Conservation (phyloP, 1,140 invertebrate genomes). For the Pemphigus obesinymphae region DNA sequence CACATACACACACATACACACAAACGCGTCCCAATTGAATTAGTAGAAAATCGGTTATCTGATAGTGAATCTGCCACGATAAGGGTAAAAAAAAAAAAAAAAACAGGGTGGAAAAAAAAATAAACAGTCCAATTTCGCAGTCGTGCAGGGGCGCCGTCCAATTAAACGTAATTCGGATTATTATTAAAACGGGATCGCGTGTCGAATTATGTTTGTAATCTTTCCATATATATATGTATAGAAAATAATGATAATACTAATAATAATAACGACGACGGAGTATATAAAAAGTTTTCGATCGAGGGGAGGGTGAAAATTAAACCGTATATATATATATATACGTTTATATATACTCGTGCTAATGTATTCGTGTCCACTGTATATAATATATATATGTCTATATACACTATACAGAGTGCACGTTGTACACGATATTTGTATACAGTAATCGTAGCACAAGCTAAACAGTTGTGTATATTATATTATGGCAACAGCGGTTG, state of each 20-base stretch:
- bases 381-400: no score
- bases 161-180: conserved; percentile 39
- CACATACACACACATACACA: neutral
- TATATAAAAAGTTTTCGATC: conserved; percentile 1
- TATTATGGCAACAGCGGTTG: neutral
- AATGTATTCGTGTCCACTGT: neutral
- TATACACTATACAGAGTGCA: no score
- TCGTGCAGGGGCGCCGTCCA: conserved; percentile 34
- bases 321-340: neutral
- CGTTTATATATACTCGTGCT: neutral
- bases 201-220: conserved; percentile 22
- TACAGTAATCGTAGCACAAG: no score
- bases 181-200: conserved; percentile 40
- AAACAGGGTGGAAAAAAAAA: neutral
- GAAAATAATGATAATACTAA: neutral
- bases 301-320: conserved; percentile 37
- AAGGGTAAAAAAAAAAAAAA: neutral
- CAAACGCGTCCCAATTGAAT: neutral
- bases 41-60: conserved; percentile 17
- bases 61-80: neutral
- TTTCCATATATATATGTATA: no score
- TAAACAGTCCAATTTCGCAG: neutral
- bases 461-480: neutral
- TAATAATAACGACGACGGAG: neutral
- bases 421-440: neutral